Base-by-base conservation (phyloP, 2,113 vertebrate species). In the Gulo gulo region DNA sequence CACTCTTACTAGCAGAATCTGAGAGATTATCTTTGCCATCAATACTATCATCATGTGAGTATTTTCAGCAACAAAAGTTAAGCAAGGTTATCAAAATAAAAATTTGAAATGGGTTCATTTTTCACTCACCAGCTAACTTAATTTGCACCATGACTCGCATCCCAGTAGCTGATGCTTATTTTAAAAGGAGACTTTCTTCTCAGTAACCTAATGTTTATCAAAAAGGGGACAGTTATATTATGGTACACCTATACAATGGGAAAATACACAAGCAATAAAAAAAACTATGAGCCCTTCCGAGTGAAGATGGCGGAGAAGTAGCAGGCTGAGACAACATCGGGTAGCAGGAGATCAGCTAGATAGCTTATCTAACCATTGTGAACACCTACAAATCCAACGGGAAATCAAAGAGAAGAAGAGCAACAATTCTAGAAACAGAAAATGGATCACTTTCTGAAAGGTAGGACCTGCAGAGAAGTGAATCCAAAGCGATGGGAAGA, bases 51-150 rank as follows among this genome's bases (percentile, higher is more conserved):
- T 45, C 45, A 67, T 81, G 23, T 76, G 67, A 84, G 61, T 76
- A 93, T 71, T 96, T 96, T 88, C 80, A 94, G 55, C 47, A 86
- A 86, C 39, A 76, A 82, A 94, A 91, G 52, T 87, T 87, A 83
- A 93, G 69, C 9, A 69, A 87, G 1, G 0, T 80, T 93, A 94
- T 61, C 45, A 85, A 97, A 71, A 80, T 80, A 57, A n/a, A 81
- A 91, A 95, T 78, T 88, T 52, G 50, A 94, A 65, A 10, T 92
- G 3, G 11, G 73, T 83, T 89, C 6, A 57, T 88, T 55, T 81
- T 92, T 83, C 20, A 91, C 36, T 85, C 71, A 92, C 61, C 88
- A 87, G 61, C 4, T 92, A n/a, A 52, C 29, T 94, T 76, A 39
- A 57, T 69, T 85, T 94, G 10, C 21, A 47, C 39, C 14, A 52